Evolutionary conservation across 1,140 invertebrate species (phyloP).

Genomic region (Bradysia coprophila): DNA sequence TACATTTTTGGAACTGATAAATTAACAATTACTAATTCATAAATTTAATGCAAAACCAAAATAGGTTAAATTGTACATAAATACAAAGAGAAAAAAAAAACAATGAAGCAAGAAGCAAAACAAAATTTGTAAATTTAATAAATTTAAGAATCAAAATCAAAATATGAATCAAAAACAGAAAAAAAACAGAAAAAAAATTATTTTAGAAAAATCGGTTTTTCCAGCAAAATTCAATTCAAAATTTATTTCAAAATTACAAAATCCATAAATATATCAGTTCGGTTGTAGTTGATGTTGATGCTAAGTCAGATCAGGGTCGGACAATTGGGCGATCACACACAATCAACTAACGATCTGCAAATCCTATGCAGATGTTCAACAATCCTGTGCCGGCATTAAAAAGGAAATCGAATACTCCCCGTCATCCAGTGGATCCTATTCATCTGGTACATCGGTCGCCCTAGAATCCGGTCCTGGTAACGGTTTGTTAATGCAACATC

Average conservation of each 20-base stretch:
- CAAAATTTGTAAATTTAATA: not conserved
- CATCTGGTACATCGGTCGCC: constrained; percentile 4
- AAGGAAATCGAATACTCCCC: not conserved
- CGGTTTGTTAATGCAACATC: constrained; percentile 7
- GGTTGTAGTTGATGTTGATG: constrained; percentile 5
- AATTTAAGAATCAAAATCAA: not conserved
- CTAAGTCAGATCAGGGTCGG: constrained; percentile 5
- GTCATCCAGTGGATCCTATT: not conserved
- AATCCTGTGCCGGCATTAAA: constrained; percentile 3
- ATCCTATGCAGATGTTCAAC: constrained; percentile 5
- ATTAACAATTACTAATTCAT: not conserved
- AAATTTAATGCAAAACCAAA: not conserved
- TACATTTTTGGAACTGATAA: not conserved
- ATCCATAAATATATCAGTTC: constrained; percentile 4
- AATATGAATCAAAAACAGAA: not conserved
- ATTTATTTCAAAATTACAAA: not conserved
- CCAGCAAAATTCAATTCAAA: not conserved
- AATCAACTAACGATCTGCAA: constrained; percentile 1
- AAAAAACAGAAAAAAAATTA: not conserved
- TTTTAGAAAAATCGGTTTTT: not conserved
- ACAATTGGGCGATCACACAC: constrained; percentile 1
- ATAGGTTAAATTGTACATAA: not conserved
- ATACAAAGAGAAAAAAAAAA: not conserved
- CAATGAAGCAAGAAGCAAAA: not conserved
- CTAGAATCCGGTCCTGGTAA: constrained; percentile 10